Evolutionary conservation across 2,113 vertebrate genomes (phyloP), one percentile per base, ranked within the genome.

Genomic region (Aegithalos caudatus): DNA sequence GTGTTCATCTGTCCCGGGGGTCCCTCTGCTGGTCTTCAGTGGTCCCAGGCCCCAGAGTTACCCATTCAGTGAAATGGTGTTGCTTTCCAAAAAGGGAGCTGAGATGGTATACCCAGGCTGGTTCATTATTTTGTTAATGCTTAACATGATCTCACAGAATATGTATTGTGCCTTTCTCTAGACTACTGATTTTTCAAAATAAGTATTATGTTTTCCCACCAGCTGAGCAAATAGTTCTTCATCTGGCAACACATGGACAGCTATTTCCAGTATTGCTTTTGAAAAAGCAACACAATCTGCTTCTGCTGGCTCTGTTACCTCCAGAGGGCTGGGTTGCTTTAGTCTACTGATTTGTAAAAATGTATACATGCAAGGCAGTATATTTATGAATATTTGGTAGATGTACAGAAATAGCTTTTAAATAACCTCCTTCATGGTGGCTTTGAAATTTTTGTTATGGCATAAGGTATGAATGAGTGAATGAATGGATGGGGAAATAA

Each of bases 111-210:
- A 38, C 12, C 16, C 18, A 24, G 28, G 6, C 11, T 60, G 12
- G 9, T 58, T 67, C 37, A 19, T 37, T 44, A 51, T 58, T 76
- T 51, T 51, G 17, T 25, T 60, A 31, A 12, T 45, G 28, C 38
- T 45, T n/a, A 53, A 28, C 45, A n/a, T 31, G 33, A 45, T 74
- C 45, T 38, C 60, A 13, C 38, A 53, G 54, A 53, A n/a, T n/a
- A 38, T 5, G 0, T 21, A 18, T 5, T 12, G 16, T 45, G 28
- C 23, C 0, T 0, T 45, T 58, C 24, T 44, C 6, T 38, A 45
- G 51, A 23, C 19, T n/a, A 11, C 20, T 21, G 38, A 29, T 53
- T 81, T 60, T 74, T 24, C 11, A 74, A 73, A 74, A 33, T 45
- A 53, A 74, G 37, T 11, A n/a, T 25, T 73, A 10, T 81, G 24